Evolutionary conservation across 2,888 invertebrate genomes (phyloP).

Genomic region (Toxonevra muliebris): DNA sequence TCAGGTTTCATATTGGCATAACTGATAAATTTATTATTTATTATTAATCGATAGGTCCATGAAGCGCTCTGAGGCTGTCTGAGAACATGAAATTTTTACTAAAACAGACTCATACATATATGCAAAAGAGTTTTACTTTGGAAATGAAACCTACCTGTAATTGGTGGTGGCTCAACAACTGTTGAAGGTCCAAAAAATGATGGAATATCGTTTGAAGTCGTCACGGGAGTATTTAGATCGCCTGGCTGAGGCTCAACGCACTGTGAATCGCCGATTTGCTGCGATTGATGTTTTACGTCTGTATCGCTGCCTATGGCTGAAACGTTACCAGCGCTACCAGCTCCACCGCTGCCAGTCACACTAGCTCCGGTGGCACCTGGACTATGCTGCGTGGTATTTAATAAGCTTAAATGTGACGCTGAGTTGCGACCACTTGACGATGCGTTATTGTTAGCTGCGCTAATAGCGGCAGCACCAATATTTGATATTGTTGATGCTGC

Average conservation of each 20-base stretch:
- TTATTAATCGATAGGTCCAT: no score
- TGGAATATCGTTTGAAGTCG: slow-evolving; percentile 89
- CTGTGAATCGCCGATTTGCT: slow-evolving; percentile 37
- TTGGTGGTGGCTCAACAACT: slow-evolving; percentile 88
- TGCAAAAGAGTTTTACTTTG: no score
- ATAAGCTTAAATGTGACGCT: slow-evolving; percentile 62
- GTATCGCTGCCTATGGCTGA: slow-evolving; percentile 34
- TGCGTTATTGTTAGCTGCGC: slow-evolving; percentile 36
- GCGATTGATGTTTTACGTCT: slow-evolving; percentile 38
- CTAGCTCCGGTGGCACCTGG: slow-evolving; percentile 42
- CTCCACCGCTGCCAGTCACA: slow-evolving; percentile 50
- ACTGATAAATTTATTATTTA: no score
- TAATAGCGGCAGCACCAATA: slow-evolving; percentile 45
- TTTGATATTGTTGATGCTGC: slow-evolving; percentile 47
- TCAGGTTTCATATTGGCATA: no score
- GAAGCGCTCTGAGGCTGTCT: no score
- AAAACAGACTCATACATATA: no score
- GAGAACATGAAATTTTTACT: no score
- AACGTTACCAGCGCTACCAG: slow-evolving; percentile 50
- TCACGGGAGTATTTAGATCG: slow-evolving; percentile 94
- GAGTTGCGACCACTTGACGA: slow-evolving; percentile 59
- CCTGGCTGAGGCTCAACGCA: slow-evolving; percentile 70
- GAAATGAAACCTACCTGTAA: slow-evolving; percentile 93
- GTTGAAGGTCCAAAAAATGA: slow-evolving; percentile 90
- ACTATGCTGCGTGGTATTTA: slow-evolving; percentile 63